Evolutionary conservation across 2,797 vertebrate genomes (phyloP), one percentile per base, ranked within the genome.

Genomic region (Gymnoscopelus braueri): DNA sequence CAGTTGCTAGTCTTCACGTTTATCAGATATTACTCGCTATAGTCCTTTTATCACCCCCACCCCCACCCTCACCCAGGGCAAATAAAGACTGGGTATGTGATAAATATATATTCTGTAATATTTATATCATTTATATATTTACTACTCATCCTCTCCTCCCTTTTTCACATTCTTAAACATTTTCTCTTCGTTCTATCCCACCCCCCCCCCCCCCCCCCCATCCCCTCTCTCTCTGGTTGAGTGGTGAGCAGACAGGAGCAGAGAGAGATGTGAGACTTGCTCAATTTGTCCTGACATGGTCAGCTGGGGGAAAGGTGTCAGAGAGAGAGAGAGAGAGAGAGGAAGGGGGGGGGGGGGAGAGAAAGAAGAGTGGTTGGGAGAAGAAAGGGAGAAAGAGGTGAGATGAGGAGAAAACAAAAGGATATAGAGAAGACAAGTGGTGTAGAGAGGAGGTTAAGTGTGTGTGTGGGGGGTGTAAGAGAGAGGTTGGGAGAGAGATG

Each of bases 231-330:
- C 75, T 72, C 60, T 65, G 75, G 81, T 89, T 89, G 85, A 91
- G 79, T 84, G 82, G 83, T 78, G 84, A 84, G 78, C 73, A 87
- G 83, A 85, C 72, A 65, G 72, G 84, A 84, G 88, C 74, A 92
- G 89, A 90, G 85, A 94, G 85, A 94, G 95, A 96, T 94, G 91
- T 94, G 93, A 95, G 91, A 90, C 93, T 93, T 56, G 74, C 88
- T 93, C 95, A 93, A 89, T 96, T 96, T 96, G 93, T 95, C 93
- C 92, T 95, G 94, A 96, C 94, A 94, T 94, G 93, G 93, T 95
- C 93, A 94, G 93, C 92, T 94, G 89, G 93, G 91, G 92, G 93
- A 93, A 86, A 92, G 91, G 87, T 90, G 88, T 91, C 88, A 88
- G 91, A 92, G 85, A 86, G 77, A 76, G 78, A 69, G 75, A 72